Conservation (phyloP, 2,888 invertebrate genomes). For the Caenorhabditis sp. region DNA sequence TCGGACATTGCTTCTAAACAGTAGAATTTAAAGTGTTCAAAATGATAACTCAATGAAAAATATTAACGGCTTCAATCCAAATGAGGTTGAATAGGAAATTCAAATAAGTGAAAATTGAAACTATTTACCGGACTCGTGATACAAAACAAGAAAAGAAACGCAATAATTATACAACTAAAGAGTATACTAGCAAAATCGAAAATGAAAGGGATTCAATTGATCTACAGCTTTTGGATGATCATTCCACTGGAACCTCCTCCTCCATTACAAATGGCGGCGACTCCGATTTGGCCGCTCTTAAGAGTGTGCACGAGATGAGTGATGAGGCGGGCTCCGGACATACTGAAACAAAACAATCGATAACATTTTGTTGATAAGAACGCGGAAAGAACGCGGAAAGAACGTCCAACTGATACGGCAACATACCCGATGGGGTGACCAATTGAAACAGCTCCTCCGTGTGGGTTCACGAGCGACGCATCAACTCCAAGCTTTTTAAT, state of each 20-base stretch:
- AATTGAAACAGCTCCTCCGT: constrained; percentile 98
- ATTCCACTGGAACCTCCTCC: constrained; percentile 90
- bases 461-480: constrained; percentile 93
- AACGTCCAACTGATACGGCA: constrained; percentile 53
- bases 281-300: constrained; percentile 93
- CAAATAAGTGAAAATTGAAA: constrained; percentile 21
- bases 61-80: not conserved
- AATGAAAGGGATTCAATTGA: constrained; percentile 9
- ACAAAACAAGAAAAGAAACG: constrained; percentile 22
- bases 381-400: constrained; percentile 30
- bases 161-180: constrained; percentile 39
- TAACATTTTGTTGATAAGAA: constrained; percentile 33
- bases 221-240: constrained; percentile 80
- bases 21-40: no score
- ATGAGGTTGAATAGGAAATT: not conserved
- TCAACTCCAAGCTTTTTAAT: constrained; percentile 92
- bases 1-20: constrained; percentile 38
- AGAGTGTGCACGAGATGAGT: constrained; percentile 93
- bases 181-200: constrained; percentile 20
- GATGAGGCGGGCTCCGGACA: constrained; percentile 97
- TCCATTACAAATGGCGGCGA: constrained; percentile 98
- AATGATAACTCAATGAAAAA: not conserved
- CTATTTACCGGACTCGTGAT: constrained; percentile 50
- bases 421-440: constrained; percentile 96
- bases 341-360: constrained; percentile 85